Evolutionary conservation across 2,797 vertebrate species (phyloP).

Genomic region (Champsocephalus gunnari): DNA sequence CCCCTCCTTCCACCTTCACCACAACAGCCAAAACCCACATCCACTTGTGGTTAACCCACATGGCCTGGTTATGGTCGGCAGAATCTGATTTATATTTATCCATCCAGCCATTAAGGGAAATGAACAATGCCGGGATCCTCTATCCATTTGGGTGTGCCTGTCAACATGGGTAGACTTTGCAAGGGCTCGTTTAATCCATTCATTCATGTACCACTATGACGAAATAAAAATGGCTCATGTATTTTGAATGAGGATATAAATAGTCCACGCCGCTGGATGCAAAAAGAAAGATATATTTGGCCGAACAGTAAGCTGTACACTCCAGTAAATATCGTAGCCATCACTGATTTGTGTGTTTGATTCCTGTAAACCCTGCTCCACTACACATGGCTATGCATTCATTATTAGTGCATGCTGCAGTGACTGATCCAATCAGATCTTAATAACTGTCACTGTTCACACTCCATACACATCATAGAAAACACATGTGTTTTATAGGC

Average conservation of each 20-base stretch:
- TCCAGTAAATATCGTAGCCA: conserved; percentile 47
- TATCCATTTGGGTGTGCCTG: conserved; percentile 52
- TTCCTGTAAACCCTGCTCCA: conserved; percentile 57
- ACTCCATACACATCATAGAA: conserved; percentile 30
- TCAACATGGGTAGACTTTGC: conserved; percentile 48
- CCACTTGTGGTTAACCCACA: conserved; percentile 76
- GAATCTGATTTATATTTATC: conserved; percentile 63
- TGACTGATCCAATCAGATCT: conserved; percentile 63
- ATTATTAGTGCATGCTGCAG: conserved; percentile 76
- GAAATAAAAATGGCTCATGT: conserved; percentile 69
- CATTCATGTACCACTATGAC: conserved; percentile 70
- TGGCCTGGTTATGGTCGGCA: conserved; percentile 68
- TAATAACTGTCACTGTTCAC: conserved; percentile 27
- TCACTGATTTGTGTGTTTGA: conserved; percentile 38
- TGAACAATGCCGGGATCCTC: conserved; percentile 48
- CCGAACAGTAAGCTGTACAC: conserved; percentile 51
- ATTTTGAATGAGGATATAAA: conserved; percentile 84
- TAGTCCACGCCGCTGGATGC: conserved; percentile 69
- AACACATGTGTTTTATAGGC: conserved; percentile 8
- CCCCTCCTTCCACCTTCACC: conserved; percentile 61
- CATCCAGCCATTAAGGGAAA: conserved; percentile 50
- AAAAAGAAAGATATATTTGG: conserved; percentile 65
- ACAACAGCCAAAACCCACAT: conserved; percentile 69
- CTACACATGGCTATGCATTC: conserved; percentile 76
- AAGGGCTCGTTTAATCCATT: conserved; percentile 57